A percentile compares a stretch with the other conserved stretches of the same genome.
phyloP scores from a whole-genome alignment of 2,797 vertebrate species.

The Lepus townsendii region DNA sequence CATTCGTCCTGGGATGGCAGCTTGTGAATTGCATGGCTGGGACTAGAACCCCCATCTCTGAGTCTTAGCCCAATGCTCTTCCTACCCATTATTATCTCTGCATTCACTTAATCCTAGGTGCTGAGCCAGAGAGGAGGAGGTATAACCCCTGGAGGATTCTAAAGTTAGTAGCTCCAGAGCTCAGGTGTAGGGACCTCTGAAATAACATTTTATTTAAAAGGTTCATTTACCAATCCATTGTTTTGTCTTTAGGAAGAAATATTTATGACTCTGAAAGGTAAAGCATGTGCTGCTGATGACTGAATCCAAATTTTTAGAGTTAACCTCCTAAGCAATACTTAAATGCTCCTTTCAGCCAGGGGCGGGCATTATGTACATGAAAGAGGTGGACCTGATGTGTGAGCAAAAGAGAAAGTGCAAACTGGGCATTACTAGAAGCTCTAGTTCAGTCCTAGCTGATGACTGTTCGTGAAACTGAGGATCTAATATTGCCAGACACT shows the following conservation, averaged over 20 bases:
- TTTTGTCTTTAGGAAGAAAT: slow-evolving; percentile 49
- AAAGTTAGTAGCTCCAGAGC: neutral
- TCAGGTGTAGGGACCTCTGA: neutral
- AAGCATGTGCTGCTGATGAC: neutral
- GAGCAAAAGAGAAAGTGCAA: neutral
- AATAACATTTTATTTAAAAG: slow-evolving; percentile 46
- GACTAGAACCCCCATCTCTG: neutral
- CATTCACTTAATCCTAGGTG: neutral
- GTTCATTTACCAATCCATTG: neutral
- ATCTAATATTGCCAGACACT: neutral
- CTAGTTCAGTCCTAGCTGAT: neutral
- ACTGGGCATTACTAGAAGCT: neutral
- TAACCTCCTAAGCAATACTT: neutral
- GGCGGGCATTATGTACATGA: neutral
- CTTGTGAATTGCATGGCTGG: neutral
- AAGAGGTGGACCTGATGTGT: neutral
- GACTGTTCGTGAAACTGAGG: neutral
- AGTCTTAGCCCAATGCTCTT: neutral
- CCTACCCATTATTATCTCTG: neutral
- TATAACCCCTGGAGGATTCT: neutral
- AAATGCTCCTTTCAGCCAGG: neutral
- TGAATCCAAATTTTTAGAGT: neutral
- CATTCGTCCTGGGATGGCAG: neutral
- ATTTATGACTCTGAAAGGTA: slow-evolving; percentile 25
- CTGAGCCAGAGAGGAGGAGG: neutral